Base-by-base conservation (phyloP, 2,113 vertebrate species). In the Dicrurus megarhynchus region DNA sequence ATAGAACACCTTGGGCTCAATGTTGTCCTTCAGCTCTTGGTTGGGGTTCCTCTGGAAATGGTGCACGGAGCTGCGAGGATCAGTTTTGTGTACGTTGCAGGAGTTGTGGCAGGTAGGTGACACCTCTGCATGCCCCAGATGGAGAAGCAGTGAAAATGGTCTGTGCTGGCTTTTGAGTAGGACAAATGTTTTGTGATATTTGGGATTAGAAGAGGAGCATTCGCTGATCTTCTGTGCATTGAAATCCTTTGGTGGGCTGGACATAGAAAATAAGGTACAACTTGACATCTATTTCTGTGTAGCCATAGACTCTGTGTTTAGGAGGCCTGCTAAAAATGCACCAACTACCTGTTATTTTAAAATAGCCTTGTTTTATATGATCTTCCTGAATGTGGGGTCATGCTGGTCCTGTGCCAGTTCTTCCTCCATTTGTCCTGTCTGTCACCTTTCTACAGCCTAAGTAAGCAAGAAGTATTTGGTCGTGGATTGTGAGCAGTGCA, bases 21-120 rank as follows among this genome's bases (percentile, higher is more conserved):
- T 64, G 99, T 99, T 98, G 98, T 98, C 87, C 98, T 99, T 98
- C 99, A 99, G 97, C 98, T 99, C 94, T 97, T 99, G 97, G 99
- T 99, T 87, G 99, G 99, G 50, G 98, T 99, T 87, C 99, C 99
- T 33, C 97, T 99, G 95, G 99, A 99, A 97, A 99, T 99, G 99
- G 99, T 99, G 59, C 99, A 99, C 0, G 99, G 99, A 93, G 99
- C 99, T 20, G 96, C 98, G 30, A 98, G 99, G 94, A 99, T 99
- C 26, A 99, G 99, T 79, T 98, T 99, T 70, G 98, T 99, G 92
- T 99, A 99, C 16, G 68, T 98, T 84, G 99, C 99, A 24, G 99
- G 99, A 13, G 99, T 99, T n/a, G 97, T 99, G 88, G 99, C 99
- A 99, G 99, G 99, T 99, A 98, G 76, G 92, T 91, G 93, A 93